Conservation (phyloP, 2,888 invertebrate genomes). For the Idaea aversata region DNA sequence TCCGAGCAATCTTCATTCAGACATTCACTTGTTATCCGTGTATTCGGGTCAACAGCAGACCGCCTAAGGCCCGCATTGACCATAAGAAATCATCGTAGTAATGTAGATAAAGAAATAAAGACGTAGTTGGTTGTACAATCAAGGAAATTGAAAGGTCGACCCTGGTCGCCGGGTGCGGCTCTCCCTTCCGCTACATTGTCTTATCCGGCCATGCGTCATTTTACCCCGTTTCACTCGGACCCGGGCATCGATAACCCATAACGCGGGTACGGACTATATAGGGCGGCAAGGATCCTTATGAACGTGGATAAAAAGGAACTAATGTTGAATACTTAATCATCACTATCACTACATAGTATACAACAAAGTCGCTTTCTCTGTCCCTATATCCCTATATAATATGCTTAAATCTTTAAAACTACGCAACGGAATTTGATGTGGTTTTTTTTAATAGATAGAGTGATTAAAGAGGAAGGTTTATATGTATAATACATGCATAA, state of each 20-base stretch:
- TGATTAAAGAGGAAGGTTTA: no score
- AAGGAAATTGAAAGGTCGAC: slow-evolving; percentile 73
- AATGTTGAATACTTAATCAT: neutral
- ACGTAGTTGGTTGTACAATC: slow-evolving; percentile 50
- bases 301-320: slow-evolving; percentile 7
- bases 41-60: slow-evolving; percentile 27
- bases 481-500: no score
- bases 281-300: slow-evolving; percentile 4
- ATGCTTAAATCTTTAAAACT: no score
- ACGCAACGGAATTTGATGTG: no score
- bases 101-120: slow-evolving; percentile 51
- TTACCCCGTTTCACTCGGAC: slow-evolving; percentile 41
- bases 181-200: slow-evolving; percentile 66
- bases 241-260: slow-evolving; percentile 36
- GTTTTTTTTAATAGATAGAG: no score
- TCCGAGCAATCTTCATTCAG: slow-evolving; percentile 27
- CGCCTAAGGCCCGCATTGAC: slow-evolving; percentile 30
- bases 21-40: slow-evolving; percentile 10
- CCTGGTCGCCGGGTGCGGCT: slow-evolving; percentile 48
- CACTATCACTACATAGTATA: no score
- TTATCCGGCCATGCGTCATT: slow-evolving; percentile 66
- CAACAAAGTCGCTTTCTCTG: no score
- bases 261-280: slow-evolving; percentile 23
- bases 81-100: slow-evolving; percentile 47
- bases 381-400: no score